Percentiles rank a stretch among this genome's conserved stretches.
Evolutionary conservation across 2,797 vertebrate genomes (phyloP).

Genomic region (Pelodytes ibericus): DNA sequence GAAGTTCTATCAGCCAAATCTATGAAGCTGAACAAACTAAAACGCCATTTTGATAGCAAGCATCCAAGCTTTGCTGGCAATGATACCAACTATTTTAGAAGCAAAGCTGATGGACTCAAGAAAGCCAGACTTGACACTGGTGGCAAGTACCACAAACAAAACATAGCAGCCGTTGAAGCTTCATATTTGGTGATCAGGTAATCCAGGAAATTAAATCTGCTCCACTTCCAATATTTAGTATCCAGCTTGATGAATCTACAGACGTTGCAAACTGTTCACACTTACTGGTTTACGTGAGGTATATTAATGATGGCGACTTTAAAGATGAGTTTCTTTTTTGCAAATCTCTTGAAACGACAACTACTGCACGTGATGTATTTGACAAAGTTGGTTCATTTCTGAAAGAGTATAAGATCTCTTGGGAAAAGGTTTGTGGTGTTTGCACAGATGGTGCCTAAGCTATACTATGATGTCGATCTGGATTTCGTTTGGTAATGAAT

Average conservation of each 20-base stretch:
- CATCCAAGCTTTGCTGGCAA: slow-evolving; percentile 19
- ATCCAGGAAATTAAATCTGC: slow-evolving; percentile 51
- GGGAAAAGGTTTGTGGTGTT: slow-evolving; percentile 31
- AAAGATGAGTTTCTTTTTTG: slow-evolving; percentile 45
- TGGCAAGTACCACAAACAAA: slow-evolving; percentile 44
- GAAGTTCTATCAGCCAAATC: slow-evolving; percentile 30
- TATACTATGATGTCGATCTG: too few relatives aligned
- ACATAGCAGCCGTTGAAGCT: slow-evolving; percentile 36
- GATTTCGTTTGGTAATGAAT: slow-evolving; percentile 22
- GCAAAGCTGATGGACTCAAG: slow-evolving; percentile 44
- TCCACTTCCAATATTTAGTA: slow-evolving; percentile 29
- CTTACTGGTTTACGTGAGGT: slow-evolving; percentile 30
- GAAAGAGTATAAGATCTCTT: slow-evolving; percentile 22
- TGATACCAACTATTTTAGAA: slow-evolving; percentile 22
- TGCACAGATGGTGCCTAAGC: slow-evolving; percentile 29
- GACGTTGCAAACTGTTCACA: slow-evolving; percentile 39
- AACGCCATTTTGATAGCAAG: slow-evolving; percentile 51
- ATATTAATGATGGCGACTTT: slow-evolving; percentile 37
- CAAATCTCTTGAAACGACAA: slow-evolving; percentile 33
- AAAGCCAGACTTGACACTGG: slow-evolving; percentile 44
- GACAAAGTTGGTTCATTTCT: slow-evolving; percentile 24
- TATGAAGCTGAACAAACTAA: slow-evolving; percentile 47
- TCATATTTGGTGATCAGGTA: slow-evolving; percentile 49
- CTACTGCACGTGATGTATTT: slow-evolving; percentile 24
- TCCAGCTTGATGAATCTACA: slow-evolving; percentile 42